phyloP scores from a whole-genome alignment of 2,888 invertebrate genomes.

The Steinernema carpocapsae region DNA sequence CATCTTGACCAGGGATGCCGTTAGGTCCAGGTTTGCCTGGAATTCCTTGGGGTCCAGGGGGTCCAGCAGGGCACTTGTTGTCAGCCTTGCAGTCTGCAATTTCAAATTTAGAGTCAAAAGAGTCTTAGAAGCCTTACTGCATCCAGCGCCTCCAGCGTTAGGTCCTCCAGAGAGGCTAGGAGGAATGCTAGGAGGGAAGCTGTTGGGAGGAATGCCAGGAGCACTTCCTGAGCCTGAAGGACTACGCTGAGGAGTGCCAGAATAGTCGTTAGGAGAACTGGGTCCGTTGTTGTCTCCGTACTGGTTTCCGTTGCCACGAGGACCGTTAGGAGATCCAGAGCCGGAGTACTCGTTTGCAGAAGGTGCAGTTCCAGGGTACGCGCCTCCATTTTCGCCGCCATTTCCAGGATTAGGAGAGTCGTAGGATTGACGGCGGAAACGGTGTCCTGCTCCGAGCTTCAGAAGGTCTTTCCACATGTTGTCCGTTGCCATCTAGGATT shows the following conservation, averaged over 20 bases:
- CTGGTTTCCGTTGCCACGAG: constrained; percentile 2
- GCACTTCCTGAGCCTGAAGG: not conserved
- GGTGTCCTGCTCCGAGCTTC: constrained; percentile 25
- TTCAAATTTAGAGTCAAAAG: too few relatives aligned
- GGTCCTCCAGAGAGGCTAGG: constrained; percentile 24
- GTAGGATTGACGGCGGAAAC: constrained; percentile 24
- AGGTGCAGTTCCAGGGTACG: constrained; percentile 3
- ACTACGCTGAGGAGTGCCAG: not conserved
- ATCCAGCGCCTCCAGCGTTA: constrained; percentile 7
- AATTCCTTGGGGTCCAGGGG: constrained; percentile 48
- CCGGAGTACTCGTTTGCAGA: not conserved
- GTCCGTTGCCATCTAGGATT: not conserved
- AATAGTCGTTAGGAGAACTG: not conserved
- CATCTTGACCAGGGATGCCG: constrained; percentile 51
- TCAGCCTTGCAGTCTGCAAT: constrained; percentile 46
- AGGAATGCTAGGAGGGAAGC: constrained; percentile 22
- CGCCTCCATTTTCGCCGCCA: not conserved
- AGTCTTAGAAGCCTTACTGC: constrained; percentile 21
- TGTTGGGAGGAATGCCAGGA: constrained; percentile 18
- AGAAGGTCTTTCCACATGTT: constrained; percentile 33
- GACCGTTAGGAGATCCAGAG: not conserved
- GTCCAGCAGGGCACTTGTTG: constrained; percentile 53
- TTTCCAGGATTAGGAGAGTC: constrained; percentile 14
- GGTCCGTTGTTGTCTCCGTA: not conserved
- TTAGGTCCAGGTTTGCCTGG: constrained; percentile 51